Evolutionary conservation across 2,888 invertebrate genomes (phyloP).

Genomic region (Colletes collaris): DNA sequence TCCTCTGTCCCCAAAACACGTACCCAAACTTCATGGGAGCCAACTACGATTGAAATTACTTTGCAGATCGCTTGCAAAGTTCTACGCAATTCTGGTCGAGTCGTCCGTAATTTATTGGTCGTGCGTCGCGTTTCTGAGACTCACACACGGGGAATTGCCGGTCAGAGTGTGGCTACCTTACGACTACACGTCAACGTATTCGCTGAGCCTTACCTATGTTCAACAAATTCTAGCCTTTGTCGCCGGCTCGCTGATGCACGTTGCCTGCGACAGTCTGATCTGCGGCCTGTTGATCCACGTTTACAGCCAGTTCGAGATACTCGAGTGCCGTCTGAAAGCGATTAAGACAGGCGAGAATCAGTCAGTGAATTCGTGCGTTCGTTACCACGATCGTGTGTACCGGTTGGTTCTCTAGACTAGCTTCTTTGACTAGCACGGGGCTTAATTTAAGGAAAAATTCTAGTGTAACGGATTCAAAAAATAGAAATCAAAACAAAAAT

Average conservation of each 20-base stretch:
- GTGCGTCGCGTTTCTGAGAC: constrained; percentile 4
- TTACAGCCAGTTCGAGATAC: constrained; percentile 51
- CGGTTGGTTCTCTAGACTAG: constrained; percentile 24
- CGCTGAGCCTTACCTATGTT: constrained; percentile 18
- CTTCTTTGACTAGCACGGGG: no score
- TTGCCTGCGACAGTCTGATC: constrained; percentile 48
- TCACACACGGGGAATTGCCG: constrained; percentile 10
- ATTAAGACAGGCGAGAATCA: neutral
- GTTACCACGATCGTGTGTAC: constrained; percentile 40
- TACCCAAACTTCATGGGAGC: no score
- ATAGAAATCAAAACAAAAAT: no score
- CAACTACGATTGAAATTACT: no score
- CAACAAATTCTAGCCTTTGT: constrained; percentile 33
- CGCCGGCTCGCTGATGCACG: constrained; percentile 13
- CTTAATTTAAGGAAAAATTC: no score
- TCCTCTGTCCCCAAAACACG: no score
- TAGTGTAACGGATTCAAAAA: no score
- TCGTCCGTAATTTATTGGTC: neutral
- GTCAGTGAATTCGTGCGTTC: constrained; percentile 9
- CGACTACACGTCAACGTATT: constrained; percentile 4
- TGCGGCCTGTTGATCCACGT: constrained; percentile 44
- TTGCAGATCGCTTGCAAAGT: constrained; percentile 35
- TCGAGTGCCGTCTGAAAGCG: constrained; percentile 40
- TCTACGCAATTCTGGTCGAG: constrained; percentile 30
- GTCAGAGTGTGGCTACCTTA: constrained; percentile 54